phyloP scores from a whole-genome alignment of 1,140 invertebrate species.

The Saccostrea echinata region DNA sequence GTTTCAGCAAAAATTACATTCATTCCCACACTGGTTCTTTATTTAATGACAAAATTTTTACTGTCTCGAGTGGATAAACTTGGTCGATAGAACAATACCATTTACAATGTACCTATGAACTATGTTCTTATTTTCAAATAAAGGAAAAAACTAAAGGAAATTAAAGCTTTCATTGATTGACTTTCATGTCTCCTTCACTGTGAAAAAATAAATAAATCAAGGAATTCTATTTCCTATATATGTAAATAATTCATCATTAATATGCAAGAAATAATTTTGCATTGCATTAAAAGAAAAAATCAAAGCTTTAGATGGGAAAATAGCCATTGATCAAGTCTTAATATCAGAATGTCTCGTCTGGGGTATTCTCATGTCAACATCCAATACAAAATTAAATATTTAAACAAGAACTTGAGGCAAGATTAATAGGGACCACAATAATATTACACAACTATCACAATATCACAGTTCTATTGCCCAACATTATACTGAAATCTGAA shows the following conservation, averaged over 20 bases:
- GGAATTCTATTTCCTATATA: background rate
- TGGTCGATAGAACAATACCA: no score
- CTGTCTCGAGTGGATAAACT: no score
- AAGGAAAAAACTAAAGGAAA: no score
- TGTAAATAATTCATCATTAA: background rate
- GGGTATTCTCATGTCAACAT: slow-evolving; percentile 1
- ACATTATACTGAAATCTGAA: background rate
- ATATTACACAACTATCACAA: background rate
- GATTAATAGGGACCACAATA: background rate
- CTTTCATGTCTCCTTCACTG: no score
- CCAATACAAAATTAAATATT: slow-evolving; percentile 17
- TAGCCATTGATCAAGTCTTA: background rate
- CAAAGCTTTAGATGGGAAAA: background rate
- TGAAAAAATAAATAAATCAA: background rate
- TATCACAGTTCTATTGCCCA: background rate
- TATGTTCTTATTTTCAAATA: no score
- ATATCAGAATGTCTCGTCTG: background rate
- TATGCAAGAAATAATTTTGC: background rate
- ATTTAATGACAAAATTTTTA: no score
- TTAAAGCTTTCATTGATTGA: no score
- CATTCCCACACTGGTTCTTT: no score
- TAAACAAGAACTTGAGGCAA: background rate
- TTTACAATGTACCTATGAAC: no score
- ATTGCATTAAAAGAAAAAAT: background rate
- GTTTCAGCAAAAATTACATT: no score